Evolutionary conservation across 2,113 vertebrate species (phyloP).

Genomic region (Verasper variegatus): DNA sequence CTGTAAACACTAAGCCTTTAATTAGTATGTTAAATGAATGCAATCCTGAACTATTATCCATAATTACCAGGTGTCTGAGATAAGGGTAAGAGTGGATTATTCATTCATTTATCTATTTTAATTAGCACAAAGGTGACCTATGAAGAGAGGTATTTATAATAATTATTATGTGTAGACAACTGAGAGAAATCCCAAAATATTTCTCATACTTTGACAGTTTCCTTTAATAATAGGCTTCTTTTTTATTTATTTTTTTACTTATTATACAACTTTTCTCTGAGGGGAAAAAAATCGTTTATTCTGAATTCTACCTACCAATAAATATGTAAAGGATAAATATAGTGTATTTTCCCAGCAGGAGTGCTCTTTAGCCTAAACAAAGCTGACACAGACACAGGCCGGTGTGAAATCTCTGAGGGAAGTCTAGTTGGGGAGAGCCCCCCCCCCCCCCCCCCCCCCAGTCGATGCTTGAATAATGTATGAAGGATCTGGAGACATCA

Average conservation of each 20-base stretch:
- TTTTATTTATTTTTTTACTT: background rate
- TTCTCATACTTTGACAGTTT: slow-evolving; percentile 15
- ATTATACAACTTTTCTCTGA: slow-evolving; percentile 21
- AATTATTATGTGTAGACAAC: slow-evolving; percentile 20
- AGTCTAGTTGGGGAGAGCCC: slow-evolving; percentile 60
- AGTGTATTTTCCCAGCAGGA: slow-evolving; percentile 46
- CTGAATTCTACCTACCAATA: slow-evolving; percentile 27
- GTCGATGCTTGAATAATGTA: slow-evolving; percentile 80
- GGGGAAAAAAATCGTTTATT: slow-evolving; percentile 22
- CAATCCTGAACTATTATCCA: slow-evolving; percentile 51
- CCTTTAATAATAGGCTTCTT: background rate
- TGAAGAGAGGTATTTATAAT: slow-evolving; percentile 41
- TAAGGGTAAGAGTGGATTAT: slow-evolving; percentile 63
- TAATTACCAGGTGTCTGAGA: slow-evolving; percentile 69
- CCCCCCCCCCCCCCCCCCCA: slow-evolving; percentile 13
- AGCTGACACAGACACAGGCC: slow-evolving; percentile 61
- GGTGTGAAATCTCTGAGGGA: slow-evolving; percentile 66
- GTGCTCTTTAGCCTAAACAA: slow-evolving; percentile 61
- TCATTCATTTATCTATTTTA: slow-evolving; percentile 65
- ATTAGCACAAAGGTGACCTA: slow-evolving; percentile 69
- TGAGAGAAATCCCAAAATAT: slow-evolving; percentile 10
- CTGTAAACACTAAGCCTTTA: slow-evolving; percentile 60
- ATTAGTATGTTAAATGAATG: slow-evolving; percentile 68
- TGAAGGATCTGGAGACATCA: slow-evolving; percentile 78
- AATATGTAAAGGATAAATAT: slow-evolving; percentile 57